Percentiles rank a stretch among this genome's conserved stretches.
Conservation (phyloP, 2,888 invertebrate species). For the Cosmorhoe ocellata region DNA sequence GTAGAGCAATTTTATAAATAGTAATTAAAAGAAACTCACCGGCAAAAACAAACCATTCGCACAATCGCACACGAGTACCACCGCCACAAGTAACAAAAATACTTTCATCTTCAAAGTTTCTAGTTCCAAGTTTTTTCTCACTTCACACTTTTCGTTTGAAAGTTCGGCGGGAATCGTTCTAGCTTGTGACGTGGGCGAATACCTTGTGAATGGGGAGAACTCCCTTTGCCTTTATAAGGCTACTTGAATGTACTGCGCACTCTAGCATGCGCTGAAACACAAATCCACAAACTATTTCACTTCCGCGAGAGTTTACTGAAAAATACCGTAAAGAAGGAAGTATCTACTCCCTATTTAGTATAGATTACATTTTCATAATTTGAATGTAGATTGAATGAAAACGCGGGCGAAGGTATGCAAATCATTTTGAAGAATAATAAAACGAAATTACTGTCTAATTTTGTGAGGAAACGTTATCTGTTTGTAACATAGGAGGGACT, state of each 20-base stretch:
- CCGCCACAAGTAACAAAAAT: constrained; percentile 54
- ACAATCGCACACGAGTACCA: constrained; percentile 57
- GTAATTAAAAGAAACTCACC: constrained; percentile 51
- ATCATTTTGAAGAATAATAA: constrained; percentile 38
- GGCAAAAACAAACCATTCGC: constrained; percentile 62
- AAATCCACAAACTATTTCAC: constrained; percentile 34
- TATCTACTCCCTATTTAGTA: too few species aligned
- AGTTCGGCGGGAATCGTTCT: constrained; percentile 47
- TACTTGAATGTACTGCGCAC: constrained; percentile 67
- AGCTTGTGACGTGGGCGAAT: constrained; percentile 55
- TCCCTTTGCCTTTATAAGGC: constrained; percentile 70
- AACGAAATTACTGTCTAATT: constrained; percentile 38
- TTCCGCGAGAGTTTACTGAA: constrained; percentile 25
- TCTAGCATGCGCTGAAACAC: constrained; percentile 60
- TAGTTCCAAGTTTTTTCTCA: constrained; percentile 47
- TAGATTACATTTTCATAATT: constrained; percentile 2
- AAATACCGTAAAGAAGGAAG: background rate
- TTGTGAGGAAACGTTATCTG: constrained; percentile 55
- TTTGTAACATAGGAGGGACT: constrained; percentile 61
- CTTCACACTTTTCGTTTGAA: constrained; percentile 51
- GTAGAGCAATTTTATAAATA: too few species aligned
- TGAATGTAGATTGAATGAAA: constrained; percentile 22
- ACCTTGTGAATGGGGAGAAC: constrained; percentile 71
- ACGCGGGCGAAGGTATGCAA: constrained; percentile 22
- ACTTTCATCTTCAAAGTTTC: constrained; percentile 57